These are phyloP conservation scores for Mycetomoellerius zeteki DNA, from an alignment of 1,140 invertebrate species.

Conservation along the genomic window DNA sequence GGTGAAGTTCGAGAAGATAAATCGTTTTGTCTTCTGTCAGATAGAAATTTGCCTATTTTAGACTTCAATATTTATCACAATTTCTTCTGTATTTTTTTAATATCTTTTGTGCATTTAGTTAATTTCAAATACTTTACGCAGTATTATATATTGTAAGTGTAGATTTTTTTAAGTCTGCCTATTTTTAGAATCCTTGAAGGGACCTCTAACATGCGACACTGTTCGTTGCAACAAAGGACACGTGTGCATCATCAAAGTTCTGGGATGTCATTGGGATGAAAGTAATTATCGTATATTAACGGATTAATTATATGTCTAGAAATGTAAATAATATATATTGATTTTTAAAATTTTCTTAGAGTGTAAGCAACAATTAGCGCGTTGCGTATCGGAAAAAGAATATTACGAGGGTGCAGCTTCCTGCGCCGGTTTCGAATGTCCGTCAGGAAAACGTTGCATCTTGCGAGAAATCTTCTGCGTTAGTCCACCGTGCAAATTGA, in stretches of 20 bases:
- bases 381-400: conserved; percentile 77
- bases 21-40: background rate
- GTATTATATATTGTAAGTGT: background rate
- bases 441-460: conserved; percentile 76
- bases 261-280: conserved; percentile 76
- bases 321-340: background rate
- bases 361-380: conserved; percentile 76
- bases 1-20: conserved; percentile 64
- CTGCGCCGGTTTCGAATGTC: conserved; percentile 77
- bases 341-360: conserved; percentile 51
- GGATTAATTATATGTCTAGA: background rate
- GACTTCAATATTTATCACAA: background rate
- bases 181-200: conserved; percentile 78
- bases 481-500: conserved; percentile 79
- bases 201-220: conserved; percentile 75
- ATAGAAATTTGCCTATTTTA: background rate
- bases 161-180: background rate
- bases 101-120: background rate
- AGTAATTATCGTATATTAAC: conserved; percentile 67
- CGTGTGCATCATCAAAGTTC: conserved; percentile 74
- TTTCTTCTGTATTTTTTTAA: background rate
- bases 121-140: background rate
- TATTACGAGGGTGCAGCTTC: conserved; percentile 75
- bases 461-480: conserved; percentile 77
- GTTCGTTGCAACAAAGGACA: conserved; percentile 77